Percentiles rank a stretch among this genome's conserved stretches.
These are phyloP conservation scores for Drosophila gunungcola DNA, from an alignment of 1,140 invertebrate species.

Conservation along the genomic window DNA sequence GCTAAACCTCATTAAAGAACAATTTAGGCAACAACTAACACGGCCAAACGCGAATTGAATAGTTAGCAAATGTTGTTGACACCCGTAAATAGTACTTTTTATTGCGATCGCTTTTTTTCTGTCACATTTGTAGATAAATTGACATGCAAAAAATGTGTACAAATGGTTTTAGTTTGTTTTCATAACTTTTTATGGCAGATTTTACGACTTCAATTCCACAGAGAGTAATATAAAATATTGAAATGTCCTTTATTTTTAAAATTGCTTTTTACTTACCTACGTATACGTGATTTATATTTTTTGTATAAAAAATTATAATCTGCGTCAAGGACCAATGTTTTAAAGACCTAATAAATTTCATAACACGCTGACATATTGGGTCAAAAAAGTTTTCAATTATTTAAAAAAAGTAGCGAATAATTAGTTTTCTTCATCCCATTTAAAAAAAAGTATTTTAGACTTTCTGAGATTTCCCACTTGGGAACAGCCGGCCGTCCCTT, in stretches of 20 bases:
- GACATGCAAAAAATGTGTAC: slow-evolving; percentile 5
- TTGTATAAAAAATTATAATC: not conserved
- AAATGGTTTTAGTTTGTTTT: not conserved
- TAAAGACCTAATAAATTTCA: too few species aligned
- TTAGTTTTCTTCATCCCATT: not conserved
- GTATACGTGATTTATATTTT: not conserved
- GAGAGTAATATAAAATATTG: not conserved
- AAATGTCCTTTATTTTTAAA: not conserved
- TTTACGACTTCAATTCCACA: slow-evolving; percentile 12
- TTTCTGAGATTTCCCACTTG: not conserved
- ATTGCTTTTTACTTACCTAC: not conserved
- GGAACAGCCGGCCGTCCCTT: not conserved
- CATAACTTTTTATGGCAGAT: slow-evolving; percentile 8
- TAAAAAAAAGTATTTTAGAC: not conserved
- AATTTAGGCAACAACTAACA: slow-evolving; percentile 19
- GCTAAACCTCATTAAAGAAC: slow-evolving; percentile 31
- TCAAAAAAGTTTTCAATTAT: too few species aligned
- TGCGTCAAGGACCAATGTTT: not conserved
- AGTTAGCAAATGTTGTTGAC: slow-evolving; percentile 22
- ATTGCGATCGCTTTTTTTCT: slow-evolving; percentile 6
- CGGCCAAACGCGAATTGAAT: slow-evolving; percentile 12
- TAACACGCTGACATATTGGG: too few species aligned
- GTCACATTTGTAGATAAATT: not conserved
- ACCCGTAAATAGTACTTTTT: slow-evolving; percentile 19
- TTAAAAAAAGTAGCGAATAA: too few species aligned